phyloP scores from a whole-genome alignment of 2,797 vertebrate genomes.

The Spondyliosoma cantharus region DNA sequence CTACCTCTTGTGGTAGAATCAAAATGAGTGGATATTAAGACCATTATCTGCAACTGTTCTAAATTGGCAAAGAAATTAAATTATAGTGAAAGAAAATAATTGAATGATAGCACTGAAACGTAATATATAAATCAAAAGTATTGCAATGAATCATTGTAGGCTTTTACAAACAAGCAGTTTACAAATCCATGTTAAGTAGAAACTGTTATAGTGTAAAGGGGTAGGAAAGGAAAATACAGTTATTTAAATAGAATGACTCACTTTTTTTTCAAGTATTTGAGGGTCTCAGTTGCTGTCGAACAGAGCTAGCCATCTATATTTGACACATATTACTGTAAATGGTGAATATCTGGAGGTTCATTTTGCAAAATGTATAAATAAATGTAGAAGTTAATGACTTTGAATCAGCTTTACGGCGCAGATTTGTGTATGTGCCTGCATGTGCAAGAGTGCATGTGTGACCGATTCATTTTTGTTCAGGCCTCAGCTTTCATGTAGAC shows the following conservation, averaged over 20 bases:
- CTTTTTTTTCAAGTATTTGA: not conserved
- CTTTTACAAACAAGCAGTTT: not conserved
- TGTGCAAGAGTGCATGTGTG: not conserved
- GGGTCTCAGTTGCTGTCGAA: not conserved
- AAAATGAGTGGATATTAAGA: not conserved
- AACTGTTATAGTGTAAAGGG: not conserved
- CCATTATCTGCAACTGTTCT: conserved; percentile 2
- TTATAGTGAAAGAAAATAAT: not conserved
- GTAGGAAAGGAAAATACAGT: not conserved
- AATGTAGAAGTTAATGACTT: not conserved
- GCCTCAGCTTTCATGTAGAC: not conserved
- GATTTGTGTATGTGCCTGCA: not conserved
- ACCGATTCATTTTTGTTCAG: not conserved
- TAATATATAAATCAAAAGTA: not conserved
- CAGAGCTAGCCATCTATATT: not conserved
- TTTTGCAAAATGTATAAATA: conserved; percentile 4
- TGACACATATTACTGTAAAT: not conserved
- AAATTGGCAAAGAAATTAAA: conserved; percentile 28
- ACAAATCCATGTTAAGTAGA: not conserved
- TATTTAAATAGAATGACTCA: not conserved
- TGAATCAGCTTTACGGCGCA: not conserved
- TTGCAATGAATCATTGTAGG: not conserved
- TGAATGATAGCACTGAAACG: not conserved
- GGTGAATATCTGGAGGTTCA: not conserved
- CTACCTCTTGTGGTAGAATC: not conserved